Evolutionary conservation across 2,113 vertebrate species (phyloP).

Genomic region (Syngnathus scovelli): DNA sequence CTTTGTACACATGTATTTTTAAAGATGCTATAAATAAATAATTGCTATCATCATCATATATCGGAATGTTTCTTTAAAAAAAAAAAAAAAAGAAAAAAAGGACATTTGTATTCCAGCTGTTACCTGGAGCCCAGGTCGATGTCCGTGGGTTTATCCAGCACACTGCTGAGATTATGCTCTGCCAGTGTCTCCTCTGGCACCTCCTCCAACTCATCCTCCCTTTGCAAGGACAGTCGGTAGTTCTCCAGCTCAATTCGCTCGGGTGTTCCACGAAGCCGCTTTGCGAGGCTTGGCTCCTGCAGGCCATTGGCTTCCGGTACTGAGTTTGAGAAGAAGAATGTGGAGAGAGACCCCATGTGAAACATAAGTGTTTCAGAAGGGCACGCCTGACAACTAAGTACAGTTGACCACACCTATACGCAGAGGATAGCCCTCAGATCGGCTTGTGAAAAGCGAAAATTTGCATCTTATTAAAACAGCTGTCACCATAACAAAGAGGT

Average conservation of each 20-base stretch:
- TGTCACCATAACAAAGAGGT: too few relatives aligned
- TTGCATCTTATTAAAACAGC: too few relatives aligned
- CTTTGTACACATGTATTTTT: too few relatives aligned
- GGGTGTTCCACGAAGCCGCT: slow-evolving; percentile 84
- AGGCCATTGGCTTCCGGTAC: slow-evolving; percentile 79
- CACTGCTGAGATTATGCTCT: slow-evolving; percentile 93
- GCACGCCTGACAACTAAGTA: slow-evolving; percentile 1
- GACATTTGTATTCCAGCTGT: slow-evolving; percentile 11
- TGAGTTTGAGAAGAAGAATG: slow-evolving; percentile 46
- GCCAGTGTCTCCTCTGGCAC: slow-evolving; percentile 94
- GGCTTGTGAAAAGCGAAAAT: too few relatives aligned
- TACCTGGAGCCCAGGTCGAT: slow-evolving; percentile 88
- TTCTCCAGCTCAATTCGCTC: slow-evolving; percentile 98
- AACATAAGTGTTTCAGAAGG: background rate
- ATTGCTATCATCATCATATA: background rate
- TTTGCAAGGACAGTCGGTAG: slow-evolving; percentile 84
- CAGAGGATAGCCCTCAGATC: too few relatives aligned
- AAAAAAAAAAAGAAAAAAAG: background rate
- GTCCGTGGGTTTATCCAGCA: slow-evolving; percentile 82
- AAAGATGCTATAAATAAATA: too few relatives aligned
- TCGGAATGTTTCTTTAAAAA: background rate
- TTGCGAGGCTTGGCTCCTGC: slow-evolving; percentile 84
- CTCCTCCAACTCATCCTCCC: slow-evolving; percentile 88
- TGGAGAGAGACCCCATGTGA: slow-evolving; percentile 5
- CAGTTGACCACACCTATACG: too few relatives aligned